Conservation (phyloP, 1,140 invertebrate species). For the Alviniconcha marisindica region DNA sequence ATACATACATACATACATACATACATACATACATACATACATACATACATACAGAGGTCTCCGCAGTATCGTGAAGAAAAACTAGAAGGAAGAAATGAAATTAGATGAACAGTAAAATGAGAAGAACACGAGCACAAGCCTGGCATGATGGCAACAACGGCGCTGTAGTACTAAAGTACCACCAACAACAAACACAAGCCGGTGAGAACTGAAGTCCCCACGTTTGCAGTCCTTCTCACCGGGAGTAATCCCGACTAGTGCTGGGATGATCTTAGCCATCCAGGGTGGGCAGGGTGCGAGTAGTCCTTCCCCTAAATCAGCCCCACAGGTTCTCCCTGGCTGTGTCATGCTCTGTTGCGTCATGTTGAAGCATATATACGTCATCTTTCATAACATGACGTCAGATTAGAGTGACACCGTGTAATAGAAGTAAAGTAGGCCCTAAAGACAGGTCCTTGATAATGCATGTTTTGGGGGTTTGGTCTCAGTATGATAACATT, state of each 20-base stretch:
- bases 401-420: background rate
- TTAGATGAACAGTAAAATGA: too few relatives aligned
- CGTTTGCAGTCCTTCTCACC: too few relatives aligned
- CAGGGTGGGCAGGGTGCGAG: background rate
- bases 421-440: background rate
- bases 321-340: background rate
- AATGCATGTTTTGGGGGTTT: background rate
- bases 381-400: background rate
- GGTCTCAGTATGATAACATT: background rate
- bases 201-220: too few relatives aligned
- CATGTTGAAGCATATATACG: too few relatives aligned
- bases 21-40: background rate
- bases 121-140: too few relatives aligned
- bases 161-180: too few relatives aligned
- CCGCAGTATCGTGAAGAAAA: background rate
- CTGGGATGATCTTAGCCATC: background rate
- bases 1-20: background rate
- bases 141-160: too few relatives aligned
- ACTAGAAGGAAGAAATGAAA: background rate
- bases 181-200: too few relatives aligned
- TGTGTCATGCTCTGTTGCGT: background rate
- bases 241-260: background rate
- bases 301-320: background rate
- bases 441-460: background rate
- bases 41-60: background rate